A percentile compares a stretch with the other conserved stretches of the same genome.
phyloP scores from a whole-genome alignment of 2,888 invertebrate species.

The Nephrotoma appendiculata region DNA sequence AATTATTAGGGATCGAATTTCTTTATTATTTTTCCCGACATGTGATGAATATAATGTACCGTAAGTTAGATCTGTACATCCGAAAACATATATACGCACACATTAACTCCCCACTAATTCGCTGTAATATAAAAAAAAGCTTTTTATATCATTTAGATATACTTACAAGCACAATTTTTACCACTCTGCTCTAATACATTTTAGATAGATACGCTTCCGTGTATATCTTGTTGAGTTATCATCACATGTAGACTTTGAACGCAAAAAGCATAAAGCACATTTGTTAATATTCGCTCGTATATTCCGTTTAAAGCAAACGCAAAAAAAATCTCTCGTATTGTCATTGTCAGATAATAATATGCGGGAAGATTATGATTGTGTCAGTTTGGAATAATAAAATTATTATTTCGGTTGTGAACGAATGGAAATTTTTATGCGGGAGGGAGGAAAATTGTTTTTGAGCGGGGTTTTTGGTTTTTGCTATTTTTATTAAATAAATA shows the following conservation, averaged over 20 bases:
- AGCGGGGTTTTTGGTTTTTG: background rate
- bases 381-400: background rate
- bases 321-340: background rate
- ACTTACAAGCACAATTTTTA: background rate
- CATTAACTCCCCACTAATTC: background rate
- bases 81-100: background rate
- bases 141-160: background rate
- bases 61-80: background rate
- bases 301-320: background rate
- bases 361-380: background rate
- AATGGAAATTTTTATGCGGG: background rate
- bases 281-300: background rate
- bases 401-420: background rate
- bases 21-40: background rate
- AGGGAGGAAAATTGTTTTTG: background rate
- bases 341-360: background rate
- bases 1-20: background rate
- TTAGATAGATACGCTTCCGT: background rate
- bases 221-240: background rate
- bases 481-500: background rate
- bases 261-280: background rate
- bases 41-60: background rate
- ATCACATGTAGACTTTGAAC: background rate
- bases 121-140: background rate
- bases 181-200: background rate